Evolutionary conservation across 2,113 vertebrate species (phyloP), one percentile per base, ranked within the genome.

Genomic region (Leptosomus discolor): DNA sequence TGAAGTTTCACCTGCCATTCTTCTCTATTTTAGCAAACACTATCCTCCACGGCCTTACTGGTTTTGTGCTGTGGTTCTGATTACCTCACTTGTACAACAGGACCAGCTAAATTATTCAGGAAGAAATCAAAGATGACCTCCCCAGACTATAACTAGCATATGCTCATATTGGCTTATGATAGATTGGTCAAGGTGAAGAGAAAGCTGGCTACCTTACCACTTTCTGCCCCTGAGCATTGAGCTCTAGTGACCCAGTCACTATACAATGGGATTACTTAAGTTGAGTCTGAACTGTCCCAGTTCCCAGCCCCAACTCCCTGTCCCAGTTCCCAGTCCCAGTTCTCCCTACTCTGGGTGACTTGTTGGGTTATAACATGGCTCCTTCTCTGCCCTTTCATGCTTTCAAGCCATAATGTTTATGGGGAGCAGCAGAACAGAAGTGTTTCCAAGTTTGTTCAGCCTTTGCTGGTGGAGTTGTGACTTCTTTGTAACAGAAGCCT

Each of bases 311-410:
- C 18, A 8, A 77, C 88, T 90, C 27, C 45, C 26, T 24, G 8
- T 60, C 27, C 30, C 5, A 29, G 0, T 69, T 88, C 46, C 34
- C 8, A 45, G 2, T 64, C 15, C 21, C 54, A 26, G 21, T 70
- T 81, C 20, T n/a, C 4, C 9, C 22, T 74, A 2, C 15, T 10
- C 26, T 14, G 15, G 15, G 15, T 0, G 2, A 45, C 15, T 50
- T 53, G 3, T 15, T 85, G 14, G 21, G 27, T 43, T 82, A 26
- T 23, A 58, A 4, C 32, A 54, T 10, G 48, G 11, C 22, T 89
- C 20, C 6, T 88, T 67, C 41, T 57, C 51, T 85, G 15, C 15
- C 51, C 18, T 75, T 85, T 63, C 45, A 11, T 45, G 9, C 8
- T 57, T n/a, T n/a, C n/a, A n/a, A 65, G 7, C 5, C 18, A 6